Evolutionary conservation across 2,113 vertebrate genomes (phyloP).

Genomic region (Gallinago media): DNA sequence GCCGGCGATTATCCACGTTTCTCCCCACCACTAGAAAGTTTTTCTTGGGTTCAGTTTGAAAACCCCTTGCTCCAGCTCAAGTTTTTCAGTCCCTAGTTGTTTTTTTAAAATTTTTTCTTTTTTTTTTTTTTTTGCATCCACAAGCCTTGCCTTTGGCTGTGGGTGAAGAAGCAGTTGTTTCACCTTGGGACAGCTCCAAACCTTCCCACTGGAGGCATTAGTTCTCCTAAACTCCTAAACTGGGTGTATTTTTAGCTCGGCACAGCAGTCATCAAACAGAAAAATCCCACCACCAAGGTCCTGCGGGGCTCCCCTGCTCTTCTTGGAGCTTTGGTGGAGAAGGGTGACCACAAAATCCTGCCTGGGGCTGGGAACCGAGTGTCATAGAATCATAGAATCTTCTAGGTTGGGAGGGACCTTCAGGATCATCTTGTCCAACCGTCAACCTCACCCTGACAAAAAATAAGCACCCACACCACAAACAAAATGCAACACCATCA

Average conservation of each 20-base stretch:
- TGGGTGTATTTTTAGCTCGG: slow-evolving; percentile 46
- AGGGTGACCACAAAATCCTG: background rate
- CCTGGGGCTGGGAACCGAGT: background rate
- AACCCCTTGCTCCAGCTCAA: background rate
- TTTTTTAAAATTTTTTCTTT: background rate
- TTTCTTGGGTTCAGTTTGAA: slow-evolving; percentile 14
- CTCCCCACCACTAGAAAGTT: background rate
- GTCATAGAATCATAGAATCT: too few relatives aligned
- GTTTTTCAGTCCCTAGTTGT: slow-evolving; percentile 48
- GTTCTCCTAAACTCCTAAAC: slow-evolving; percentile 47
- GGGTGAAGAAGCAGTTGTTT: slow-evolving; percentile 62
- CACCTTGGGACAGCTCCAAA: background rate
- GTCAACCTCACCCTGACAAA: too few relatives aligned
- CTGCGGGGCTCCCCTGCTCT: background rate
- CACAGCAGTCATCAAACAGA: background rate
- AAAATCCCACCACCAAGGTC: background rate
- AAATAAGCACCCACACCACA: too few relatives aligned
- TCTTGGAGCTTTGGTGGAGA: background rate
- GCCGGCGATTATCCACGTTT: background rate
- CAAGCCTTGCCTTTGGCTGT: slow-evolving; percentile 40
- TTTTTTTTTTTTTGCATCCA: background rate
- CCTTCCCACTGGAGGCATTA: slow-evolving; percentile 41
- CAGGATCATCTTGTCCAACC: too few relatives aligned
- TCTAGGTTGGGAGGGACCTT: too few relatives aligned
- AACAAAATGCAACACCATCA: too few relatives aligned